Conservation (phyloP, 2,113 vertebrate species). For the Vulpes lagopus region DNA sequence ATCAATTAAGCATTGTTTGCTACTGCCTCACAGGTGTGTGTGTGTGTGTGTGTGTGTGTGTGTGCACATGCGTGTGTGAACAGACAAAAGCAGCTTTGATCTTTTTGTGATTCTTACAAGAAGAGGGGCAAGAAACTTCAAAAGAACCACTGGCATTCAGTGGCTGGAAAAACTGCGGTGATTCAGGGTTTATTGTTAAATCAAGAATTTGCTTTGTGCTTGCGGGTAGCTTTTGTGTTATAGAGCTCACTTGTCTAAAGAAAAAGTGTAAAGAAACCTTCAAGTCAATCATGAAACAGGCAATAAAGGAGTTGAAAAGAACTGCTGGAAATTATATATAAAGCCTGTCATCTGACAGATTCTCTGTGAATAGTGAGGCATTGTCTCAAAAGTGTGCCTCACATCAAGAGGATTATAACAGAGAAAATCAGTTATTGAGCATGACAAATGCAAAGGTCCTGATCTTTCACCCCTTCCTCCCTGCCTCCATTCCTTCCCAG, state of each 20-base stretch:
- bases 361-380: neutral
- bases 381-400: constrained; percentile 2
- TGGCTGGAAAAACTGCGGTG: constrained; percentile 56
- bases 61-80: neutral
- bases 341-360: neutral
- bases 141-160: neutral
- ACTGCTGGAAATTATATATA: neutral
- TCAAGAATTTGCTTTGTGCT: constrained; percentile 40
- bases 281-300: constrained; percentile 59
- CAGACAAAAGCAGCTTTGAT: constrained; percentile 62
- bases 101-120: constrained; percentile 65
- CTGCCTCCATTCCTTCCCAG: neutral
- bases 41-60: neutral
- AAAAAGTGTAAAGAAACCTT: constrained; percentile 58
- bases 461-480: neutral
- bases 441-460: neutral
- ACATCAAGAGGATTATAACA: neutral
- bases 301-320: constrained; percentile 55
- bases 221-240: constrained; percentile 18
- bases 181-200: constrained; percentile 62
- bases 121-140: constrained; percentile 66
- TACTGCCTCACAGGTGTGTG: neutral
- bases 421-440: neutral
- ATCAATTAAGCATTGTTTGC: neutral
- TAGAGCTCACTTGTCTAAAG: neutral